phyloP scores from a whole-genome alignment of 2,113 vertebrate genomes.

The Actenoides lindsayi region DNA sequence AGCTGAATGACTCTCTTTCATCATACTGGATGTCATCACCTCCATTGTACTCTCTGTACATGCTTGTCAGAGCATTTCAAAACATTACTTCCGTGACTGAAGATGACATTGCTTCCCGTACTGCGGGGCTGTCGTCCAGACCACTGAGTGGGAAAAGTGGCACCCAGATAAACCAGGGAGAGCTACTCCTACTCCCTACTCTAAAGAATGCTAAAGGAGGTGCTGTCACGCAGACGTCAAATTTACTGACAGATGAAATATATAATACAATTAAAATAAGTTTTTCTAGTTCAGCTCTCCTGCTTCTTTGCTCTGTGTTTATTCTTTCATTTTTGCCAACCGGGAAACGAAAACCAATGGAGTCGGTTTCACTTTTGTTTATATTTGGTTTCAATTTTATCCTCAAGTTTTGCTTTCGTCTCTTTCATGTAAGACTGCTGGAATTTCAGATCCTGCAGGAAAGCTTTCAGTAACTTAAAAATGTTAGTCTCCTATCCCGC shows the following conservation, averaged over 20 bases:
- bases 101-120: rapidly evolving
- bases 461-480: background rate
- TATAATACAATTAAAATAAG: background rate
- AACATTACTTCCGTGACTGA: background rate
- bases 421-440: background rate
- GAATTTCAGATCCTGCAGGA: slow-evolving; percentile 4
- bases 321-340: slow-evolving; percentile 53
- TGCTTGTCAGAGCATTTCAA: background rate
- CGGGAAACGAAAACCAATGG: slow-evolving; percentile 51
- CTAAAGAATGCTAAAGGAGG: background rate
- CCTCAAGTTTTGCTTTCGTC: slow-evolving; percentile 64
- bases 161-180: background rate
- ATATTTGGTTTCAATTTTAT: slow-evolving; percentile 65
- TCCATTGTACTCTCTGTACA: background rate
- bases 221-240: background rate
- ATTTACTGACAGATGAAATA: background rate
- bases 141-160: background rate
- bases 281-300: background rate
- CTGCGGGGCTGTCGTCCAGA: background rate
- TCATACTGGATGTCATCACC: background rate
- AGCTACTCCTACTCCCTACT: background rate
- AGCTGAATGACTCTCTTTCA: background rate
- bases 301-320: background rate
- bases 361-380: slow-evolving; percentile 63
- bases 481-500: background rate